phyloP scores from a whole-genome alignment of 2,797 vertebrate genomes.

The Clarias laeviceps region DNA sequence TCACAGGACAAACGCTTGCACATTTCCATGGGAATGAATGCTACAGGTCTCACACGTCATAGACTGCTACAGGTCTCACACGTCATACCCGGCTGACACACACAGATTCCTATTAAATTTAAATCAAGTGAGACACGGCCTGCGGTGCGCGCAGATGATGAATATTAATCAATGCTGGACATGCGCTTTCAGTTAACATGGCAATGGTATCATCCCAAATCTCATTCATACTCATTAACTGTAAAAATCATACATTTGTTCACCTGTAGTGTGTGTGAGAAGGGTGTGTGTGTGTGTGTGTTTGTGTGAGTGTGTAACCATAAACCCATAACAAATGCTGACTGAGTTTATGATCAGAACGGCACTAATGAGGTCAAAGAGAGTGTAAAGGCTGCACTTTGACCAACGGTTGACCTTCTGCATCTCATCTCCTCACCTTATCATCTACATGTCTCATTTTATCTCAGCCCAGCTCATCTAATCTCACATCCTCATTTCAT shows the following conservation, averaged over 20 bases:
- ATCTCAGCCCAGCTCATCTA: neutral
- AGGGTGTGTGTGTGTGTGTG: neutral
- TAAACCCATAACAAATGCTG: slow-evolving; percentile 24
- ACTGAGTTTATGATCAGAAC: neutral
- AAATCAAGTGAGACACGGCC: neutral
- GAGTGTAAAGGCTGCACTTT: neutral
- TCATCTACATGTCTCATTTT: neutral
- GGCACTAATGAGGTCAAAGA: neutral
- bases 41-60: no score
- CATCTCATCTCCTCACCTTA: no score
- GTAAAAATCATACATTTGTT: neutral
- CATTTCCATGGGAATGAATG: slow-evolving; percentile 5
- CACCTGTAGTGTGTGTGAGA: neutral
- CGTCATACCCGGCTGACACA: neutral
- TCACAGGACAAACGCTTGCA: slow-evolving; percentile 35
- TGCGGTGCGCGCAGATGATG: neutral
- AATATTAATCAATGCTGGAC: neutral
- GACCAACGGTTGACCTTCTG: slow-evolving; percentile 10
- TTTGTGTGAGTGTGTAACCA: neutral
- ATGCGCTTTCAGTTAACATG: neutral
- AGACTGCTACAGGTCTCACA: neutral
- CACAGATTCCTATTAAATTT: neutral
- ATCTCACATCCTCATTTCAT: neutral
- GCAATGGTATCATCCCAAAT: neutral
- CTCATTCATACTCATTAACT: neutral